Base-by-base conservation (phyloP, 2,113 vertebrate genomes). In the Thalassarche chlororhynchos region DNA sequence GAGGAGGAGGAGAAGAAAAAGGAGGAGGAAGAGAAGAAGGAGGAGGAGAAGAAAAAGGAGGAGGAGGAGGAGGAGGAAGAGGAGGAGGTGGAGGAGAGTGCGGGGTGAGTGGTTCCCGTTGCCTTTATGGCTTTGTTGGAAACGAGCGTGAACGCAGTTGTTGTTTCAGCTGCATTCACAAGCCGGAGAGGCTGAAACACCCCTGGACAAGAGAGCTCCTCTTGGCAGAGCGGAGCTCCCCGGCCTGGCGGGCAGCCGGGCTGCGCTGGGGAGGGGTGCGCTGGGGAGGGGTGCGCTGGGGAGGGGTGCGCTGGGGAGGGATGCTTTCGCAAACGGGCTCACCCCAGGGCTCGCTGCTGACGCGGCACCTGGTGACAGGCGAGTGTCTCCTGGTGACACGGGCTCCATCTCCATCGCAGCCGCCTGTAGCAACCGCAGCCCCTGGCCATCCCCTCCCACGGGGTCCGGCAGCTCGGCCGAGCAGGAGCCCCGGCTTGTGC, bases 381-480 rank as follows among this genome's bases (percentile, higher is more conserved):
- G 44, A 82, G 44, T n/a, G 96, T 98, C 88, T 93, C 98, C 94
- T 93, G 98, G 98, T 69, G 96, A 98, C 98, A 90, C 7, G 7
- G 46, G 78, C 87, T 96, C 78, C 90, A 65, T 82, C 97, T 88
- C 82, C 84, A 42, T 13, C 82, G 93, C 97, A 74, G 97, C 97
- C 24, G 90, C 70, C 92, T 96, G 58, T 98, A 84, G 98, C 98
- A 98, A 98, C 99, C 6, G 3, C 84, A 24, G 70, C 76, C 31
- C 40, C 49, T 6, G 31, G 42, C 44, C 21, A 4, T 29, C 18
- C 55, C 49, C 47, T 72, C 38, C 31, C 7, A 1, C 3, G 4
- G 54, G 40, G 26, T 18, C 49, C 2, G 1, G 40, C 1, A 2
- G 17, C 55, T 76, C 16, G 4, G 55, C 32, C 2, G 2, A 38